Percentiles rank a stretch among this genome's conserved stretches.
Evolutionary conservation across 2,797 vertebrate genomes (phyloP).

Genomic region (Eospalax fontanierii): DNA sequence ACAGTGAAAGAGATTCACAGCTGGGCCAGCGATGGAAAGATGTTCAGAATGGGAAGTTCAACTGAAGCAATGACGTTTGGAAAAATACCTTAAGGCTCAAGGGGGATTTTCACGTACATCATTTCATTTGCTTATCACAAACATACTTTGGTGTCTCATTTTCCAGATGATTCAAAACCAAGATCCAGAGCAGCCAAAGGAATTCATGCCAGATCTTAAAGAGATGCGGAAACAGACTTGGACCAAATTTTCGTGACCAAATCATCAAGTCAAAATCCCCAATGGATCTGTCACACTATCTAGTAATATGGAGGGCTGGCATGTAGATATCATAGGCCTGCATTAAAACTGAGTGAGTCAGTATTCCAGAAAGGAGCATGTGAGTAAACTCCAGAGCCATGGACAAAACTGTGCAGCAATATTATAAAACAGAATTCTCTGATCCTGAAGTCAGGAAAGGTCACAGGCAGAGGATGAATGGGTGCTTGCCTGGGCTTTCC

Average conservation of each 20-base stretch:
- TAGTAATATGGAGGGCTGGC: too few relatives aligned
- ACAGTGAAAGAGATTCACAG: neutral
- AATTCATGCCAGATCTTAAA: neutral
- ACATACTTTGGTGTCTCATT: neutral
- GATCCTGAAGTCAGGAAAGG: neutral
- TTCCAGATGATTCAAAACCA: neutral
- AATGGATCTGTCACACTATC: neutral
- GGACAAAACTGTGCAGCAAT: rapidly evolving
- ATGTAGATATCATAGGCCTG: too few relatives aligned
- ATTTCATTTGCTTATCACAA: neutral
- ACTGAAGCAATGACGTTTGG: neutral
- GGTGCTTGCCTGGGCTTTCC: neutral
- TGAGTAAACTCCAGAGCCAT: neutral
- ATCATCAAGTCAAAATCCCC: neutral
- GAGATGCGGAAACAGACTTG: neutral
- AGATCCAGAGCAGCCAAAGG: neutral
- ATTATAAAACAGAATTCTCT: too few relatives aligned
- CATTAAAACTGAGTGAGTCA: rapidly evolving
- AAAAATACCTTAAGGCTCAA: too few relatives aligned
- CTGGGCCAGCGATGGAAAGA: neutral
- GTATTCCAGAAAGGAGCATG: neutral
- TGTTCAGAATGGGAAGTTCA: neutral
- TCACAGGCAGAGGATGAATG: rapidly evolving
- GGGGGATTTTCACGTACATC: neutral
- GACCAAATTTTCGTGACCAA: neutral